Percentiles rank a stretch among this genome's conserved stretches.
These are phyloP conservation scores for Acanthoscelides obtectus DNA, from an alignment of 2,888 invertebrate species.

Conservation along the genomic window DNA sequence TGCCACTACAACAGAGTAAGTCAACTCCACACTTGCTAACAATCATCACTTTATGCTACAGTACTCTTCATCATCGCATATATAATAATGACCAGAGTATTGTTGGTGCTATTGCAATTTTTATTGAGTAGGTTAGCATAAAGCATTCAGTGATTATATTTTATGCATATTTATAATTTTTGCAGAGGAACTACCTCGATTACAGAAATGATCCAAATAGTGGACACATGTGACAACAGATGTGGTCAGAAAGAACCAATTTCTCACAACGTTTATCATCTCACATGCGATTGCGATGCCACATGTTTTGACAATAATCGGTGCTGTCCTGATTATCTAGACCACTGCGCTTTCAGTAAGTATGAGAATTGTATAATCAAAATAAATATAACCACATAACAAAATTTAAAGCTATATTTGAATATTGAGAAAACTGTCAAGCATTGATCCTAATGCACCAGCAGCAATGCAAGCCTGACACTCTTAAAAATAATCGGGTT, in stretches of 20 bases:
- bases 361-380: slow-evolving; percentile 9
- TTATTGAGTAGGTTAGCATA: too few species aligned
- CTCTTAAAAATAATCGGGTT: too few species aligned
- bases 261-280: slow-evolving; percentile 16
- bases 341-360: slow-evolving; percentile 52
- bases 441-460: too few species aligned
- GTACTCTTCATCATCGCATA: too few species aligned
- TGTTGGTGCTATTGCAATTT: too few species aligned
- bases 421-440: too few species aligned
- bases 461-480: too few species aligned
- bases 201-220: not conserved
- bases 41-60: too few species aligned
- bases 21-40: not conserved
- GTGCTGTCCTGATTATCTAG: slow-evolving; percentile 67
- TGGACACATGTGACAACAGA: slow-evolving; percentile 52
- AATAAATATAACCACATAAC: not conserved
- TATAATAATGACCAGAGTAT: too few species aligned
- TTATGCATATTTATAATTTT: not conserved
- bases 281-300: slow-evolving; percentile 56
- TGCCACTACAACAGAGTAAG: slow-evolving; percentile 24
- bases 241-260: slow-evolving; percentile 39
- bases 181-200: slow-evolving; percentile 8
- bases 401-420: not conserved
- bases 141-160: too few species aligned
- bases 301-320: slow-evolving; percentile 51